Evolutionary conservation across 2,888 invertebrate species (phyloP), one percentile per base, ranked within the genome.

Genomic region (Tenodera sinensis): DNA sequence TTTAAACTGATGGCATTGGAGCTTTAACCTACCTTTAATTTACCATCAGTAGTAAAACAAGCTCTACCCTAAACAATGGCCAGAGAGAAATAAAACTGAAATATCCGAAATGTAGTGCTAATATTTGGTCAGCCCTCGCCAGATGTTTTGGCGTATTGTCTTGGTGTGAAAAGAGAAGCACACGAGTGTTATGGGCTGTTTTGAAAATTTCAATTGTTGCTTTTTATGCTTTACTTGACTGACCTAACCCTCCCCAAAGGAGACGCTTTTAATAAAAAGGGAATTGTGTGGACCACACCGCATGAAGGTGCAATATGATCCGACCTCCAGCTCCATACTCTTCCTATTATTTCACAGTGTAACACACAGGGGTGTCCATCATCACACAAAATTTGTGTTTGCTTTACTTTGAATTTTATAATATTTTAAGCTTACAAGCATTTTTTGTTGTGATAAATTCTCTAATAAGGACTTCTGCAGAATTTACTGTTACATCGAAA

Each of bases 291-390:
- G 54, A 71, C 54, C 54, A 54, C 27, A 54, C 27, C 87, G 34
- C 15, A 34, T 42, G 82, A 87, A 87, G 87, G 83, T 87, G 83
- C 87, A 82, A 87, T 87, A 87, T 87, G 87, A 82, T 87, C 87
- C 42, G 34, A 25, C 27, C 85, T n/a, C 85, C 0, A 3, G 2
- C 85, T 30, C 71, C 7, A 81, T 34, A 87, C 83, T 83, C 82
- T 14, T 87, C 83, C 87, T 83, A 34, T 83, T 87, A 83, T 87
- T 87, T 87, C 87, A 82, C 54, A 12, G 14, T 83, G 27, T 14
- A 28, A 27, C 1, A n/a, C 27, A 25, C 87, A 87, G 87, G 87
- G 87, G 25, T 87, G 82, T 12, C 82, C 87, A 87, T 15, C 15
- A 3, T 54, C 54, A 54, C 54, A 54, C 9, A 15, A 15, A 15